phyloP scores from a whole-genome alignment of 1,140 invertebrate genomes.

The Fopius arisanus region DNA sequence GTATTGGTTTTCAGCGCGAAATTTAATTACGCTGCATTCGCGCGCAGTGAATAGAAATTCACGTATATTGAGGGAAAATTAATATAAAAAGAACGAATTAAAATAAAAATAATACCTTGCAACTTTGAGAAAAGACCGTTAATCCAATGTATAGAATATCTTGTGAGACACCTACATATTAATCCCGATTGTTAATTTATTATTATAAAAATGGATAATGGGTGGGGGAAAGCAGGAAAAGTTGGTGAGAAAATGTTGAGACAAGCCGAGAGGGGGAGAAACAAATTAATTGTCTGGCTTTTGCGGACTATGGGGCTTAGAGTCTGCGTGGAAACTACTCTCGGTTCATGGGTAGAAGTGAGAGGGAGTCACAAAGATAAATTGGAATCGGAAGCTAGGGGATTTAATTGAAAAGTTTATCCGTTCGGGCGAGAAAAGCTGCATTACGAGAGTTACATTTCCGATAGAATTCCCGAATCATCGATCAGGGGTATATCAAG shows the following conservation, averaged over 20 bases:
- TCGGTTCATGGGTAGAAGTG: background rate
- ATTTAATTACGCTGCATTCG: too few relatives aligned
- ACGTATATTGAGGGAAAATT: too few relatives aligned
- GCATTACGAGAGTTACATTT: background rate
- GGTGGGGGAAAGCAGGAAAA: background rate
- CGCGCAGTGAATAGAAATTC: too few relatives aligned
- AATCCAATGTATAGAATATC: too few relatives aligned
- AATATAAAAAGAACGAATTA: too few relatives aligned
- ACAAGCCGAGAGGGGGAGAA: constrained; percentile 23
- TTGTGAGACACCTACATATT: too few relatives aligned
- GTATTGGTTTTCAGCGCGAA: too few relatives aligned
- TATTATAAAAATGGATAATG: too few relatives aligned
- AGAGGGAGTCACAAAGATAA: constrained; percentile 44
- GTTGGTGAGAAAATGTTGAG: background rate
- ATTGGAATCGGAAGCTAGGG: constrained; percentile 53
- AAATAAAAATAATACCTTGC: too few relatives aligned
- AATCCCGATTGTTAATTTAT: too few relatives aligned
- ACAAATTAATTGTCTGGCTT: background rate
- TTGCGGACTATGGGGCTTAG: background rate
- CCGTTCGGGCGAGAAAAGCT: constrained; percentile 39
- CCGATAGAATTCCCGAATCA: background rate
- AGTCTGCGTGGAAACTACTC: background rate
- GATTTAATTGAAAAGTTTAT: constrained; percentile 60
- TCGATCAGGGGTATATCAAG: background rate
- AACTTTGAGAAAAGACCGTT: too few relatives aligned